These are phyloP conservation scores for Carcina quercana DNA, from an alignment of 2,888 invertebrate species.

Conservation along the genomic window DNA sequence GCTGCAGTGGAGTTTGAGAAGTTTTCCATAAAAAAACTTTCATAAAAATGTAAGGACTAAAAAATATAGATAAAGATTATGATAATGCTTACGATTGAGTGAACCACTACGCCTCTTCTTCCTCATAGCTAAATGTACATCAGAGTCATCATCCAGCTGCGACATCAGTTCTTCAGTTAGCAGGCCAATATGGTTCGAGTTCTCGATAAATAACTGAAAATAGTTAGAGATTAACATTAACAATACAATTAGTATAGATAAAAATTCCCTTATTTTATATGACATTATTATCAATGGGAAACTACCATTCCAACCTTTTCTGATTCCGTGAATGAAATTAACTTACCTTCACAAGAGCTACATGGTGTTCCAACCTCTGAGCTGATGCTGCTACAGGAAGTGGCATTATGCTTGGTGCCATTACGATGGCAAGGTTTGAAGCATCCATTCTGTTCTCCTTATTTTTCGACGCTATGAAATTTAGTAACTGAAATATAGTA, in stretches of 20 bases:
- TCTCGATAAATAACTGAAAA: constrained; percentile 82
- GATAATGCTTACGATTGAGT: constrained; percentile 84
- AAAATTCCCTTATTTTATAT: too few species aligned
- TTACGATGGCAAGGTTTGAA: constrained; percentile 87
- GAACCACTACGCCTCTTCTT: constrained; percentile 92
- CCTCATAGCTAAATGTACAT: constrained; percentile 71
- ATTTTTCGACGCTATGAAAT: constrained; percentile 79
- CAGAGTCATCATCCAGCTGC: constrained; percentile 65
- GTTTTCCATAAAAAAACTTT: too few species aligned
- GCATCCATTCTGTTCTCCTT: constrained; percentile 88
- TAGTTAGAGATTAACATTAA: too few species aligned
- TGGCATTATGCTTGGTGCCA: constrained; percentile 92
- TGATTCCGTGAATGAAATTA: too few species aligned
- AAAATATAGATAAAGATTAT: too few species aligned
- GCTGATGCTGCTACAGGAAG: constrained; percentile 79
- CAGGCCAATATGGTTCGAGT: constrained; percentile 83
- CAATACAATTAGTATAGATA: constrained; percentile 2
- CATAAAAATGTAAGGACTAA: too few species aligned
- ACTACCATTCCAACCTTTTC: too few species aligned
- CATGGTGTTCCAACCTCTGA: constrained; percentile 78
- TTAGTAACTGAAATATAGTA: constrained; percentile 73
- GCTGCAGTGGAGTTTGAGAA: too few species aligned
- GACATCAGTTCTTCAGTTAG: constrained; percentile 76
- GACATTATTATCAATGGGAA: too few species aligned
- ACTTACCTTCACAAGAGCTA: constrained; percentile 83